These are phyloP conservation scores for Telmatochromis sp. DNA, from an alignment of 2,113 vertebrate genomes.

Conservation along the genomic window DNA sequence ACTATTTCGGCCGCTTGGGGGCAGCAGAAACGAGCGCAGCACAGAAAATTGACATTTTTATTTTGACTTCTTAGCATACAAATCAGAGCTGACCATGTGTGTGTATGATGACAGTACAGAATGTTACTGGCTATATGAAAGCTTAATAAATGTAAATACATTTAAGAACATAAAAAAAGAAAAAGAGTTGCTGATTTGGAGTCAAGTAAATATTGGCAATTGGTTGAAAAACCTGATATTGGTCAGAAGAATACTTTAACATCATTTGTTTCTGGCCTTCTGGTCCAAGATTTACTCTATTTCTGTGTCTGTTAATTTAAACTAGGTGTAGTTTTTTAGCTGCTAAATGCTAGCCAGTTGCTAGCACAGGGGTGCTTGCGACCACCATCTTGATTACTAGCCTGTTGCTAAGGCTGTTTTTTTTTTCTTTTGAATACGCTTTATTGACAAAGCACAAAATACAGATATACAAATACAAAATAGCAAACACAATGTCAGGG, in stretches of 20 bases:
- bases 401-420: background rate
- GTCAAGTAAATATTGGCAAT: background rate
- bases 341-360: background rate
- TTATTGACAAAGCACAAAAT: background rate
- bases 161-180: background rate
- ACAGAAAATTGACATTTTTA: background rate
- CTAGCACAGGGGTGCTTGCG: background rate
- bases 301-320: background rate
- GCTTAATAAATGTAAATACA: background rate
- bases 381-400: background rate
- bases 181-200: rapidly evolving
- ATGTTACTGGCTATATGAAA: background rate
- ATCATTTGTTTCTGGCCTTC: background rate
- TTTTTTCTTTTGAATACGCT: rapidly evolving
- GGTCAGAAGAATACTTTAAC: background rate
- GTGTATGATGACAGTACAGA: background rate
- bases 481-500: background rate
- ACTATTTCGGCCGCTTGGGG: background rate
- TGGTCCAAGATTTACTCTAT: background rate
- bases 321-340: background rate
- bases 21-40: rapidly evolving
- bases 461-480: background rate
- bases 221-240: background rate
- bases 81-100: background rate
- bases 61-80: background rate